Conservation (phyloP, 1,140 invertebrate species). For the Orius laevigatus region DNA sequence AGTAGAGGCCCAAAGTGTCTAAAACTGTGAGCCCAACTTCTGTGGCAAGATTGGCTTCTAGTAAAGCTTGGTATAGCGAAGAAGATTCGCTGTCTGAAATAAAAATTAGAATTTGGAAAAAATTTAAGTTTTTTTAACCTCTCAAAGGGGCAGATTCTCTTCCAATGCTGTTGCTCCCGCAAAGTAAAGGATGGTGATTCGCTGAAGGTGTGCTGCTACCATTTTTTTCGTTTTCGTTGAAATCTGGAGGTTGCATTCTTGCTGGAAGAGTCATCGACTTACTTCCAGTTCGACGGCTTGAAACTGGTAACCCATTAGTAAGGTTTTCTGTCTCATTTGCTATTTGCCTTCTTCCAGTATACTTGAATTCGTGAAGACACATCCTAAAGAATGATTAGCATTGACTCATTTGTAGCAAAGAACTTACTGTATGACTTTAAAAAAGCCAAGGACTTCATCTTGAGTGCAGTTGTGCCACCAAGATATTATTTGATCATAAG, state of each 20-base stretch:
- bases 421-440: conserved; percentile 62
- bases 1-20: conserved; percentile 71
- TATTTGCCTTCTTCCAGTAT: conserved; percentile 64
- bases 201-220: conserved; percentile 27
- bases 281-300: conserved; percentile 28
- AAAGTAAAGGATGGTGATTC: conserved; percentile 16
- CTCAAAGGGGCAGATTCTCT: conserved; percentile 15
- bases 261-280: conserved; percentile 62
- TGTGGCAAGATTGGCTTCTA: conserved; percentile 76
- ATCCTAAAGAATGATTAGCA: conserved; percentile 35
- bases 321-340: conserved; percentile 25
- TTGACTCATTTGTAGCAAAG: conserved; percentile 15
- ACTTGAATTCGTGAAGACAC: conserved; percentile 75
- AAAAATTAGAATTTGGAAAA: conserved; percentile 9
- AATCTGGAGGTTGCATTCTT: conserved; percentile 53
- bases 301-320: conserved; percentile 20
- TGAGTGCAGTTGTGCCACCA: conserved; percentile 79
- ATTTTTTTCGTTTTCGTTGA: conserved; percentile 17
- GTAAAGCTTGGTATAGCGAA: conserved; percentile 43
- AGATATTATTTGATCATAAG: conserved; percentile 69
- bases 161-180: conserved; percentile 22
- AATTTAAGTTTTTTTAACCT: conserved; percentile 2
- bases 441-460: conserved; percentile 58
- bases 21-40: conserved; percentile 77
- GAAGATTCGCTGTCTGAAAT: conserved; percentile 38